Conservation (phyloP, 2,797 vertebrate species). For the Miichthys miiuy region DNA sequence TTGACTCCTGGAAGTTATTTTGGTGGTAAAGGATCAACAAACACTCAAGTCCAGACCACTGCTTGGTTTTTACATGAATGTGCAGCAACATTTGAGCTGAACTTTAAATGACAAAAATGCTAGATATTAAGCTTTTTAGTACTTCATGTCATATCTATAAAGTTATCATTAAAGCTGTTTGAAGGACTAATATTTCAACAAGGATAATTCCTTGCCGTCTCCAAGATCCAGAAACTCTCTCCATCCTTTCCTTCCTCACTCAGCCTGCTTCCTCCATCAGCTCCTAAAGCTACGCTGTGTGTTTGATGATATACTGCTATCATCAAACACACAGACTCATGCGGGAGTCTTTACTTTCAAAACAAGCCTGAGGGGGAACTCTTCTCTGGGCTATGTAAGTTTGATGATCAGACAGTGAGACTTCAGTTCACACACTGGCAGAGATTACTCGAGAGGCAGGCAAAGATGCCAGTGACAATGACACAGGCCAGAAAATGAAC, state of each 20-base stretch:
- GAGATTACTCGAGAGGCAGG: slow-evolving; percentile 68
- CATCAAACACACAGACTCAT: slow-evolving; percentile 85
- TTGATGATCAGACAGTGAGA: slow-evolving; percentile 79
- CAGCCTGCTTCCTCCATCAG: slow-evolving; percentile 64
- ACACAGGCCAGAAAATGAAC: slow-evolving; percentile 60
- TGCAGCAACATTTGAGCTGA: slow-evolving; percentile 36
- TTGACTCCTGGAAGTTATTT: slow-evolving; percentile 51
- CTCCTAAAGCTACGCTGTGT: slow-evolving; percentile 65
- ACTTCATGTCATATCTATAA: slow-evolving; percentile 47
- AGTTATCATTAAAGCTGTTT: slow-evolving; percentile 59
- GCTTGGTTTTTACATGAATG: slow-evolving; percentile 38
- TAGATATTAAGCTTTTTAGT: slow-evolving; percentile 9
- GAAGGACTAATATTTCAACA: slow-evolving; percentile 57
- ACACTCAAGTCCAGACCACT: slow-evolving; percentile 50
- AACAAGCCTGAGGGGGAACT: slow-evolving; percentile 74
- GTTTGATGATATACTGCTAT: slow-evolving; percentile 76
- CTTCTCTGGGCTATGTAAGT: slow-evolving; percentile 68
- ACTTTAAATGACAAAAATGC: slow-evolving; percentile 26
- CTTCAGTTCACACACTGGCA: slow-evolving; percentile 67
- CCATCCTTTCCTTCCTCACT: slow-evolving; percentile 59
- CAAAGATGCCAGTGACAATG: slow-evolving; percentile 46
- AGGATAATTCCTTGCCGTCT: slow-evolving; percentile 45
- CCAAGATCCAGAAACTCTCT: slow-evolving; percentile 55
- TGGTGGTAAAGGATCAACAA: slow-evolving; percentile 68
- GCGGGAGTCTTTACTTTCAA: slow-evolving; percentile 76